Conservation (phyloP, 2,888 invertebrate genomes). For the Temnothorax ravouxi region DNA sequence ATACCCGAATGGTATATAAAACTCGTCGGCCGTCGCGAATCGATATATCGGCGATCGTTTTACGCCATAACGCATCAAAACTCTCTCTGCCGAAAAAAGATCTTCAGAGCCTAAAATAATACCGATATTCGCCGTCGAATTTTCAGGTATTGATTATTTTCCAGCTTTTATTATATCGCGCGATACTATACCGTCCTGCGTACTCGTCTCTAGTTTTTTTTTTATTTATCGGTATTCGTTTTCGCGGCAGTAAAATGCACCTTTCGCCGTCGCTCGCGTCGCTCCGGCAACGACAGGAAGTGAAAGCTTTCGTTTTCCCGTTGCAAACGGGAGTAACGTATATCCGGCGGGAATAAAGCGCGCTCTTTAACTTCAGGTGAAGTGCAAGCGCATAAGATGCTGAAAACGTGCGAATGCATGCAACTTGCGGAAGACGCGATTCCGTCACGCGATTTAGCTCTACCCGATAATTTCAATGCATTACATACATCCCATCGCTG, state of each 20-base stretch:
- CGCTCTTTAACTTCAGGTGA: neutral
- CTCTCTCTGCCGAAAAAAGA: neutral
- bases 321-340: neutral
- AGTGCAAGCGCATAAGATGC: neutral
- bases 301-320: conserved; percentile 1
- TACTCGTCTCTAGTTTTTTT: neutral
- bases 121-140: neutral
- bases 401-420: neutral
- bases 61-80: neutral
- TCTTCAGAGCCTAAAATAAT: neutral
- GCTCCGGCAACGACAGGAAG: conserved; percentile 4
- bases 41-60: conserved; percentile 2
- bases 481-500: neutral
- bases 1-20: neutral
- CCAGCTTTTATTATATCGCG: conserved; percentile 31
- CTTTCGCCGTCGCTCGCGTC: neutral
- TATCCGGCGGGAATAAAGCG: conserved; percentile 1
- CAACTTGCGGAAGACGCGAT: neutral
- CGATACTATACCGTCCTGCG: neutral
- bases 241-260: conserved; percentile 22
- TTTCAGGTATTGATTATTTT: conserved; percentile 10
- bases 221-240: conserved; percentile 8
- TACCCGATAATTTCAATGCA: neutral
- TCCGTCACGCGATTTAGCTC: neutral
- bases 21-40: neutral